Evolutionary conservation across 2,888 invertebrate species (phyloP), one percentile per base, ranked within the genome.

Genomic region (Cephus sareptanus): DNA sequence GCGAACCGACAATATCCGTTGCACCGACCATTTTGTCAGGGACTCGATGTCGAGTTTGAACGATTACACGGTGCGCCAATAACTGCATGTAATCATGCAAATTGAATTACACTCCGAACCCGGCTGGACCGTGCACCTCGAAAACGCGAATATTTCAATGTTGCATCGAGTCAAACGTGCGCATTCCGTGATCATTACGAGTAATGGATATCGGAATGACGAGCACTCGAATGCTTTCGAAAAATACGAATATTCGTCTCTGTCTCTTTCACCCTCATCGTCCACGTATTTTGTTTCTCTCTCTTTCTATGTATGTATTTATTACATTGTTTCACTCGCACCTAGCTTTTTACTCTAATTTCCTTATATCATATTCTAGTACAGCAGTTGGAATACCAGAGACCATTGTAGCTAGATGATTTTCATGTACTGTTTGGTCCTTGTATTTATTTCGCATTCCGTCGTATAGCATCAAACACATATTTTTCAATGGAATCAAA

Each of bases 11-110:
- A 71, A 30, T 71, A 23, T 71, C 71, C 30, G 23, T 34, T 23
- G 30, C 13, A 33, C 12, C 71, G 31, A 9, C 30, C 71, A 71
- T 33, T 78, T 79, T 81, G 79, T 82, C 81, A 82, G 81, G 79
- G 79, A 78, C 79, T 81, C 79, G 77, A 84, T 84, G 84, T 79
- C 79, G 81, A 81, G 83, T 82, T 80, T 75, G 80, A 81, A 81
- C 81, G 83, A 85, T 85, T 81, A 81, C 78, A 80, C 80, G 79
- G 78, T 79, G 79, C 78, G 75, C 76, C 80, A 82, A 83, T 83
- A 85, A 85, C 82, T 83, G 80, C 79, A 81, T 83, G 81, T 83
- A 85, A 84, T 83, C 83, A 81, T 85, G 82, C 81, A 84, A 83
- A 84, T 82, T 81, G 78, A 85, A 85, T 81, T 80, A 81, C 83